Evolutionary conservation across 2,888 invertebrate genomes (phyloP), one percentile per base, ranked within the genome.

Genomic region (Andrena praecox): DNA sequence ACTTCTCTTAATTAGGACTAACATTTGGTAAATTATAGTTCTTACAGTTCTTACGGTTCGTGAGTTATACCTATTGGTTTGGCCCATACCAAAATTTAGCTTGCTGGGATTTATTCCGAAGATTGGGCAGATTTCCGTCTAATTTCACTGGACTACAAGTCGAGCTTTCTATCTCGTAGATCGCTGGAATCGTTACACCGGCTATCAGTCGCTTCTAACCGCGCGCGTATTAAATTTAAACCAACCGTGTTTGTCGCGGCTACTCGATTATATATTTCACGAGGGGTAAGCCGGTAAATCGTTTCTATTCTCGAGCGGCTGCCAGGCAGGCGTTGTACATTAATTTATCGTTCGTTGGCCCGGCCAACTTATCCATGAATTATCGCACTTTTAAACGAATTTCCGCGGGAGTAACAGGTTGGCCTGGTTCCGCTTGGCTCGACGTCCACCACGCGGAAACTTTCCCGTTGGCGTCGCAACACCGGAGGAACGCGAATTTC

Each of bases 361-460:
- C 27, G 31, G 50, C 60, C 74, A 72, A 79, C 72, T 85, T 77
- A 76, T 84, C 48, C 72, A 16, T 68, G 77, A 83, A 74, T 83
- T 74, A 77, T 81, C 68, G n/a, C 8, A 71, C 48, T 77, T 83
- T 77, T 66, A 69, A 60, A 77, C 77, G 77, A 69, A 83, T 77
- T 81, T 67, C 56, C 20, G 12, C 35, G 33, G 68, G 68, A 31
- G 82, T 77, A 82, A 82, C 82, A 81, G 82, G 81, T 82, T 76
- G 74, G 48, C 54, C 29, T 29, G 42, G 35, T n/a, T 24, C 27
- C 52, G 52, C 7, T 52, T 5, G 31, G 63, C 60, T 54, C 54
- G 16, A 8, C 24, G 67, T 52, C 54, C 35, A 24, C 63, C 48
- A 3, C 72, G 52, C 20, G 52, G 35, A 66, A 73, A 66, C 64